Conservation (phyloP, 2,113 vertebrate genomes). For the Crotalus viridis region DNA sequence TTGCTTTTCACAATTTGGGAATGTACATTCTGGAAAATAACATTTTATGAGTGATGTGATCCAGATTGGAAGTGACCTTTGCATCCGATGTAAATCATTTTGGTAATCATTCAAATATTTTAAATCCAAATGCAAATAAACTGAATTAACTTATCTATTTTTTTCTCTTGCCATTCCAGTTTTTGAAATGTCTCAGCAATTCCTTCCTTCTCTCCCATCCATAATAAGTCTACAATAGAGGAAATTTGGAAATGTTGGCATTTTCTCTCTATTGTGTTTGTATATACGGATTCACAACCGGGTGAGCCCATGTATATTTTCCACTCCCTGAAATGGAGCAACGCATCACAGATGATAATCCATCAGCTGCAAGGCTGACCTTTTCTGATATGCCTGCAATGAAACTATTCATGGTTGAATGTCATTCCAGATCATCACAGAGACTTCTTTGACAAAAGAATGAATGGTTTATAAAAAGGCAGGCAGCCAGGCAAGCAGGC, state of each 20-base stretch:
- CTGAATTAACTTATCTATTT: neutral
- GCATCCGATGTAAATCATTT: constrained; percentile 60
- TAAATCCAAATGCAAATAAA: constrained; percentile 5
- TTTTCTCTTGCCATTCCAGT: constrained; percentile 23
- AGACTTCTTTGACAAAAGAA: constrained; percentile 50
- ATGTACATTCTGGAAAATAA: neutral
- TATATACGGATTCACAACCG: constrained; percentile 32
- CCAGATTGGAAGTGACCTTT: neutral
- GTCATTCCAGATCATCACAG: constrained; percentile 46
- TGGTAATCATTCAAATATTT: constrained; percentile 60
- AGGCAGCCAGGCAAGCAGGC: constrained; percentile 17
- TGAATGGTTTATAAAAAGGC: constrained; percentile 34
- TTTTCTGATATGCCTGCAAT: constrained; percentile 50
- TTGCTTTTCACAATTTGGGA: constrained; percentile 22
- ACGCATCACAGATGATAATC: constrained; percentile 38
- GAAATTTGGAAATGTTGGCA: neutral
- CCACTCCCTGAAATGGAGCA: constrained; percentile 17
- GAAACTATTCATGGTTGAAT: constrained; percentile 58
- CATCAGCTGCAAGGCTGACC: constrained; percentile 52
- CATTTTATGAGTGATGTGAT: neutral
- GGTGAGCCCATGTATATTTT: constrained; percentile 27
- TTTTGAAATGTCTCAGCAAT: constrained; percentile 37
- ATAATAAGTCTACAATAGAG: constrained; percentile 20
- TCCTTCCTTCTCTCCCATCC: too few relatives aligned
- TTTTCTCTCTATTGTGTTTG: constrained; percentile 27